Evolutionary conservation across 2,888 invertebrate species (phyloP), one percentile per base, ranked within the genome.

Genomic region (Mellilla xanthometata): DNA sequence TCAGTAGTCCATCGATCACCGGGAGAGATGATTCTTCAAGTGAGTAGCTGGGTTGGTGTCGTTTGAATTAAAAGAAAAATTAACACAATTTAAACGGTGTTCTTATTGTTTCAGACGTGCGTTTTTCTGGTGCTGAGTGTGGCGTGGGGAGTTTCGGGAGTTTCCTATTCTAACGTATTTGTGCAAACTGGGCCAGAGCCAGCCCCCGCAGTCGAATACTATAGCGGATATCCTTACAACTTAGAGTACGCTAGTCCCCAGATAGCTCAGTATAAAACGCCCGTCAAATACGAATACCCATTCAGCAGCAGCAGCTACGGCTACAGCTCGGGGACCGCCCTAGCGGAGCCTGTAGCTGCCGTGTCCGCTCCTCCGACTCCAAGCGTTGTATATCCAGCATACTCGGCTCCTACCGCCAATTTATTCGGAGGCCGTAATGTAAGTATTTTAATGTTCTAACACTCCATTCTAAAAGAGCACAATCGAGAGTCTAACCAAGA

Each of bases 21-120:
- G 65, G 75, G 72, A 76, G 84, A 79, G 79, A 89, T 88, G 88
- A 84, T 78, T 73, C 68, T 72, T 50, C 77, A 71, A 72, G 88
- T 89, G 76, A 86, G 89, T 82, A 34, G 41, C 28, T 31, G 42
- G 10, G 40, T 28, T 38, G 39, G 42, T 41, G 38, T 24, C 12
- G 35, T 39, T 19, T 23, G 31, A 19, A 36, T 36, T 34, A 28
- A 9, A 24, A 41, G 32, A 23, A 12, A 33, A 48, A 38, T 7
- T 24, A 8, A n/a, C 8, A 7, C 24, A 8, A 31, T 31, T 26
- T 12, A 28, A 24, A 32, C 5, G 30, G 35, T 23, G 27, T 15
- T 48, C 24, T 43, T 22, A 47, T 56, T 63, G 41, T 83, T 85
- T 54, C 72, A 87, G 85, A 62, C 54, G 29, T 48, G 58, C 19